phyloP scores from a whole-genome alignment of 2,888 invertebrate genomes.

The Pasiphila rectangulata region DNA sequence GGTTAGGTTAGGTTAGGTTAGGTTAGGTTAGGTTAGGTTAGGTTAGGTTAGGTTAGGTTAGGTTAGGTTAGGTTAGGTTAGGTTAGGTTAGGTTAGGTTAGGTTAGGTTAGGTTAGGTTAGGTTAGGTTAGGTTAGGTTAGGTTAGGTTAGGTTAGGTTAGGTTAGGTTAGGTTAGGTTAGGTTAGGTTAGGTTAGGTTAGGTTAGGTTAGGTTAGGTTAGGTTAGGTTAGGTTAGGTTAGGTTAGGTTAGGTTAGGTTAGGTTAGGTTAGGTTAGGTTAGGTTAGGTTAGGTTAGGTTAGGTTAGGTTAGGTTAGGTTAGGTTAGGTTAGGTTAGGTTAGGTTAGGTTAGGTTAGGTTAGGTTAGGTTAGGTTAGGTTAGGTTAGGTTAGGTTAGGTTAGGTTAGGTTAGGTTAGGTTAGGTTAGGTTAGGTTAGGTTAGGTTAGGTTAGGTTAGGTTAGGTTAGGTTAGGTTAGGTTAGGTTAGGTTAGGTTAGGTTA shows the following conservation, averaged over 20 bases:
- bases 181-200: conserved; percentile 30
- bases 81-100: conserved; percentile 37
- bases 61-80: conserved; percentile 34
- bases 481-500: conserved; percentile 13
- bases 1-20: conserved; percentile 32
- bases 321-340: conserved; percentile 29
- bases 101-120: conserved; percentile 30
- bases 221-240: conserved; percentile 35
- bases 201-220: conserved; percentile 31
- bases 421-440: conserved; percentile 20
- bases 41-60: conserved; percentile 22
- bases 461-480: conserved; percentile 19
- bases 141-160: conserved; percentile 32
- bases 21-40: conserved; percentile 22
- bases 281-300: conserved; percentile 34
- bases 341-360: conserved; percentile 10
- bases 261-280: conserved; percentile 32
- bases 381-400: conserved; percentile 17
- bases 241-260: conserved; percentile 33
- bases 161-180: conserved; percentile 30
- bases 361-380: conserved; percentile 10
- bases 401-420: conserved; percentile 14
- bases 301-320: conserved; percentile 32
- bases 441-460: conserved; percentile 23
- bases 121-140: conserved; percentile 32